Evolutionary conservation across 1,140 invertebrate species (phyloP).

Genomic region (Anagrus nilaparvatae): DNA sequence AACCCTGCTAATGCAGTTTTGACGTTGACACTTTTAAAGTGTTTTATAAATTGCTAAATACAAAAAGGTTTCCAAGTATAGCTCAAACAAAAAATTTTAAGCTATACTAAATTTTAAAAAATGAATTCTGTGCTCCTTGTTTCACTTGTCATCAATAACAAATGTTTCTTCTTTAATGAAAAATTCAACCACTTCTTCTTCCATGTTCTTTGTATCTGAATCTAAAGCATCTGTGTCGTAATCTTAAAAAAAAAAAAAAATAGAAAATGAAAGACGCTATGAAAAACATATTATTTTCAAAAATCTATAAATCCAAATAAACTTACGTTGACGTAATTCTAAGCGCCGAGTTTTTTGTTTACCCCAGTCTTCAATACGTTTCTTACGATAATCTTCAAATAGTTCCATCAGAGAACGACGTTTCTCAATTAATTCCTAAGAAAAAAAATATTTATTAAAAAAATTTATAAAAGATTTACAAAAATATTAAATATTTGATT

Average conservation of each 20-base stretch:
- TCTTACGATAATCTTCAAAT: constrained; percentile 71
- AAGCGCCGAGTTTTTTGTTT: constrained; percentile 68
- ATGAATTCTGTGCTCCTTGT: no score
- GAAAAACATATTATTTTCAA: no score
- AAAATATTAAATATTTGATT: no score
- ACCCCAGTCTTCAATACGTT: constrained; percentile 64
- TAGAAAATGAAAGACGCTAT: background rate
- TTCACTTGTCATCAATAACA: constrained; percentile 52
- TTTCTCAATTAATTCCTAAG: constrained; percentile 87
- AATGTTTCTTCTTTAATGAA: constrained; percentile 93
- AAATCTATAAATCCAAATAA: no score
- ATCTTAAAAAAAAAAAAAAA: constrained; percentile 49
- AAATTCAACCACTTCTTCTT: constrained; percentile 95
- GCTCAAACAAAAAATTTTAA: no score
- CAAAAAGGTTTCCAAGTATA: no score
- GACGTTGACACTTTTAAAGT: no score
- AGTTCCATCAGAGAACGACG: constrained; percentile 79
- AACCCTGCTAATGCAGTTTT: no score
- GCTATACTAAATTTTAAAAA: no score
- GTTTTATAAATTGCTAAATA: no score
- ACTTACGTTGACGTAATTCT: constrained; percentile 77
- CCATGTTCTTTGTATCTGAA: constrained; percentile 75
- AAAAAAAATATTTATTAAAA: constrained; percentile 14
- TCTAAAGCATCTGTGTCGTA: constrained; percentile 87
- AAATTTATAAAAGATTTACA: no score